phyloP scores from a whole-genome alignment of 2,888 invertebrate species.

The Drosophila villosipedis region DNA sequence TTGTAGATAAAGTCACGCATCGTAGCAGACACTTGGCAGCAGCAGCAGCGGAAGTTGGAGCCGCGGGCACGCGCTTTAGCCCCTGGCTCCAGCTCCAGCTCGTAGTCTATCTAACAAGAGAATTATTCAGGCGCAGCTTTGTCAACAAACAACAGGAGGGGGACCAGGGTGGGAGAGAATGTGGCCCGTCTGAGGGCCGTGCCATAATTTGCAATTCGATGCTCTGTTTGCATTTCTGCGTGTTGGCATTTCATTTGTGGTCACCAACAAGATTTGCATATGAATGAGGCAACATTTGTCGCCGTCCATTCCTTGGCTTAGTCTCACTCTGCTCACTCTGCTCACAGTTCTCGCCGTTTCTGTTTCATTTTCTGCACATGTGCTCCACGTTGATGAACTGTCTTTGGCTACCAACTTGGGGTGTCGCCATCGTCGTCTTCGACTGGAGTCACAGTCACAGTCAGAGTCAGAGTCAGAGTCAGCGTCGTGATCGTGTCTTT shows the following conservation, averaged over 20 bases:
- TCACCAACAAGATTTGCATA: conserved; percentile 73
- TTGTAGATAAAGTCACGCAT: conserved; percentile 74
- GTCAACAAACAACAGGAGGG: conserved; percentile 43
- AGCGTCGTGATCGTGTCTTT: conserved; percentile 65
- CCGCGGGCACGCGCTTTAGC: conserved; percentile 73
- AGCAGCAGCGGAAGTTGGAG: conserved; percentile 70
- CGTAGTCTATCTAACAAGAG: conserved; percentile 50
- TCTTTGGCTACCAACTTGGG: conserved; percentile 42
- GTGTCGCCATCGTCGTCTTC: conserved; percentile 23
- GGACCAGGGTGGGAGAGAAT: neutral
- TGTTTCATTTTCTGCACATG: conserved; percentile 36
- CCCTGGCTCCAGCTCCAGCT: conserved; percentile 10
- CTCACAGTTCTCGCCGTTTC: conserved; percentile 14
- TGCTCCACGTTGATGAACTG: conserved; percentile 74
- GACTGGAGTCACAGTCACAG: neutral
- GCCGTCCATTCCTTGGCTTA: conserved; percentile 11
- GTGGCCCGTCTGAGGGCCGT: conserved; percentile 25
- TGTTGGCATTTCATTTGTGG: conserved; percentile 81
- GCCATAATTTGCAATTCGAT: conserved; percentile 79
- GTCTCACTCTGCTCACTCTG: conserved; percentile 16
- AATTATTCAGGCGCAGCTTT: conserved; percentile 76
- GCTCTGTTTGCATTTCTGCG: conserved; percentile 79
- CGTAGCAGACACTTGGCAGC: conserved; percentile 51
- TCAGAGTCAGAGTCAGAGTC: neutral
- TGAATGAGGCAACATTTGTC: conserved; percentile 64